A percentile compares a stretch with the other conserved stretches of the same genome.
Evolutionary conservation across 2,113 vertebrate genomes (phyloP).

Genomic region (Erpornis zantholeuca): DNA sequence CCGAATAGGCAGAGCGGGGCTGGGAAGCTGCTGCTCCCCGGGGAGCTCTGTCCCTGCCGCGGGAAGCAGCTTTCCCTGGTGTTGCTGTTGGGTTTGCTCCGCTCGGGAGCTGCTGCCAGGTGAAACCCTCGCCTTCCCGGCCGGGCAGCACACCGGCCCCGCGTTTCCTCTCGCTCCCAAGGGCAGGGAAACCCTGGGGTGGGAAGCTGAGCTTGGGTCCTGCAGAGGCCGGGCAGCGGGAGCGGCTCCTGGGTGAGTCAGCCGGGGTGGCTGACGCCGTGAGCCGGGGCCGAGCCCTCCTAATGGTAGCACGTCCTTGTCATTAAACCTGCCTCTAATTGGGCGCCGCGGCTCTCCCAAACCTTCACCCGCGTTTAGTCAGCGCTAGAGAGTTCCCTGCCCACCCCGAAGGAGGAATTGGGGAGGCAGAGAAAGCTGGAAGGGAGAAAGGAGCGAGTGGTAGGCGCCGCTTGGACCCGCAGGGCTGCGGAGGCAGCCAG

Average conservation of each 20-base stretch:
- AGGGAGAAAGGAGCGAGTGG: background rate
- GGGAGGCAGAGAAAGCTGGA: background rate
- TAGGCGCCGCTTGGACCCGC: background rate
- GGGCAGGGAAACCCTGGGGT: background rate
- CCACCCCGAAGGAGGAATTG: background rate
- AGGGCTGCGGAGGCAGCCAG: rapidly evolving
- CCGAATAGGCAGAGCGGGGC: rapidly evolving
- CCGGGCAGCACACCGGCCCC: rapidly evolving
- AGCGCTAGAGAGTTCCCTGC: background rate
- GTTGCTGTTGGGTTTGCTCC: rapidly evolving
- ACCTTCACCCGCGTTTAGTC: background rate
- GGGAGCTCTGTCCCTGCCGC: background rate
- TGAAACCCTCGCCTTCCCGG: background rate
- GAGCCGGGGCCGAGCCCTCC: background rate
- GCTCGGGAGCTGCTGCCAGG: rapidly evolving
- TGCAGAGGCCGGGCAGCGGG: background rate
- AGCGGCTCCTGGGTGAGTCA: background rate
- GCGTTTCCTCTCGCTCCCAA: rapidly evolving
- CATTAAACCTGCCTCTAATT: background rate
- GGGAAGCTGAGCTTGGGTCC: background rate
- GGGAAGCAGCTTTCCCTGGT: background rate
- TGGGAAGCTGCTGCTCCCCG: background rate
- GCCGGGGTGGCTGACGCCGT: background rate
- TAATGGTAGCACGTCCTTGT: background rate
- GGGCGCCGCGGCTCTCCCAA: background rate